Evolutionary conservation across 2,888 invertebrate genomes (phyloP).

Genomic region (Dascillus cervinus): DNA sequence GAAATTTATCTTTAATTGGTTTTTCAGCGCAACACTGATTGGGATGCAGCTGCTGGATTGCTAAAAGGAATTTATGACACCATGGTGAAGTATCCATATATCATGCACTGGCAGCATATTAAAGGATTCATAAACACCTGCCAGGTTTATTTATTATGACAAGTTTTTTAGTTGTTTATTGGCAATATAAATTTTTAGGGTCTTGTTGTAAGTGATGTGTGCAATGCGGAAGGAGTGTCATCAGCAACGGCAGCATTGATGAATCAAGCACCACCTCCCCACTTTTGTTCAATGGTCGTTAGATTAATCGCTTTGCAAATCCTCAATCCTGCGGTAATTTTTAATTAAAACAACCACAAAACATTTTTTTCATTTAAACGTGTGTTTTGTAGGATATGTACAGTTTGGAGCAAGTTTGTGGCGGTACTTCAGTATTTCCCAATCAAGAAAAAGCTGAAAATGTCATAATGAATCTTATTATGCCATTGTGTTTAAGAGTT

Average conservation of each 20-base stretch:
- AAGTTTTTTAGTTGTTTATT: background rate
- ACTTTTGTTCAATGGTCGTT: constrained; percentile 95
- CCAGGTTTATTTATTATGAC: constrained; percentile 54
- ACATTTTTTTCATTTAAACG: constrained; percentile 4
- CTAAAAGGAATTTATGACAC: constrained; percentile 94
- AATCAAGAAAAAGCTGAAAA: constrained; percentile 91
- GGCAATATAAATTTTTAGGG: constrained; percentile 45
- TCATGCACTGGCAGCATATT: constrained; percentile 93
- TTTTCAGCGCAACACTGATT: constrained; percentile 83
- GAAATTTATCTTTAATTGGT: no score
- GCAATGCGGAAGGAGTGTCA: constrained; percentile 57
- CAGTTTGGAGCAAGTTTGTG: constrained; percentile 90
- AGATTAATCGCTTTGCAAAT: constrained; percentile 91
- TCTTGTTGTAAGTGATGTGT: constrained; percentile 71
- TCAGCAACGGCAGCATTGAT: constrained; percentile 80
- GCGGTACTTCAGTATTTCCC: constrained; percentile 81
- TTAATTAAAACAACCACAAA: no score
- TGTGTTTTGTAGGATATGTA: constrained; percentile 60
- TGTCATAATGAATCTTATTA: constrained; percentile 90
- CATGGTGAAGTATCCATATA: constrained; percentile 85
- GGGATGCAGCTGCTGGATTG: constrained; percentile 93
- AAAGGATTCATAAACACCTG: constrained; percentile 80
- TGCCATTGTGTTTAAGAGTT: constrained; percentile 91
- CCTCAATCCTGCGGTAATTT: constrained; percentile 83
- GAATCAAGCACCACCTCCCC: constrained; percentile 87